These are phyloP conservation scores for Bucorvus abyssinicus DNA, from an alignment of 2,797 vertebrate species.

Conservation along the genomic window DNA sequence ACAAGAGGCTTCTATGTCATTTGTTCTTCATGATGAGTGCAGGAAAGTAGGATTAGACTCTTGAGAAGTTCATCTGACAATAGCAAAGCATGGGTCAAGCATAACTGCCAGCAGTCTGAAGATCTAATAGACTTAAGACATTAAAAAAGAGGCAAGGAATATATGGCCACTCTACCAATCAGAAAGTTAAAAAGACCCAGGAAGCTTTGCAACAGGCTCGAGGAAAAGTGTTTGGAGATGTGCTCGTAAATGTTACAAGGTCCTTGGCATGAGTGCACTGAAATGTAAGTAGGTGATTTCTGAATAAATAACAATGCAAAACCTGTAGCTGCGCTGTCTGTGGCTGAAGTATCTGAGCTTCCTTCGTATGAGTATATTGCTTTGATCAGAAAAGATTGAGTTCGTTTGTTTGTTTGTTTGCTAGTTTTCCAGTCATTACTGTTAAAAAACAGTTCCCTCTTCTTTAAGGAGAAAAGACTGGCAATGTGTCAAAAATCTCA, in stretches of 20 bases:
- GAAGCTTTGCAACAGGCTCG: neutral
- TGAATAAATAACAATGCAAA: neutral
- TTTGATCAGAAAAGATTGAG: slow-evolving; percentile 32
- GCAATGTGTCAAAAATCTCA: neutral
- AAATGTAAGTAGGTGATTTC: neutral
- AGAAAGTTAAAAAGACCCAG: neutral
- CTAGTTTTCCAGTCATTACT: neutral
- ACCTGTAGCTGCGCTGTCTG: neutral
- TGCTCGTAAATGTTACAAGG: neutral
- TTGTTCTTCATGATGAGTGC: neutral
- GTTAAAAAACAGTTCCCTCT: neutral
- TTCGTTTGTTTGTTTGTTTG: neutral
- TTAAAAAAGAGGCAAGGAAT: neutral
- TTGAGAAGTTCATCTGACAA: neutral
- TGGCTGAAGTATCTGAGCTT: neutral
- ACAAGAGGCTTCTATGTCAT: neutral
- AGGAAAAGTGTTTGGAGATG: neutral
- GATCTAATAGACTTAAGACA: neutral
- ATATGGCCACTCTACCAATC: neutral
- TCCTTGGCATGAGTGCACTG: neutral
- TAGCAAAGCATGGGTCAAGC: neutral
- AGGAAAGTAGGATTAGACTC: neutral
- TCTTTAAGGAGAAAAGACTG: slow-evolving; percentile 23
- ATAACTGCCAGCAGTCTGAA: neutral
- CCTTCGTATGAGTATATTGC: neutral